Evolutionary conservation across 30 jellyfish, hydroid and myxozoan species (phyloP), one percentile per base, ranked within the genome.

Genomic region (Pelagia noctiluca): DNA sequence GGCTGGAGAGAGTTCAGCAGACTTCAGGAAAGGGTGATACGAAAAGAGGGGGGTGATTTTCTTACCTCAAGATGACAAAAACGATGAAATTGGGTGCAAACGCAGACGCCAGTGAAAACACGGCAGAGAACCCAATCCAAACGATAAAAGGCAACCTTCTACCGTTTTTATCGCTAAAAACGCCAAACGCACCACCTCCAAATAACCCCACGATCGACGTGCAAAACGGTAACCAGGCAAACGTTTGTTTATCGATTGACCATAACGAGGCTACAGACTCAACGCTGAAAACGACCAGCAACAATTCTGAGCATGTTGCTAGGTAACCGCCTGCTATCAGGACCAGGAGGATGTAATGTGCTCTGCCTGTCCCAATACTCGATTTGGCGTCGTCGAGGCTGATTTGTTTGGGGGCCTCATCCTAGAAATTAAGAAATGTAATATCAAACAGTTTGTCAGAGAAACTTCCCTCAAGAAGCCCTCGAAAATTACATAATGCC

Each of bases 311-410:
- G 24, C 94, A 83, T 1, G 63, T 24, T 24, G 94, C 94, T 10
- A 83, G 72, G 24, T 65, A 83, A 2, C 94, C 94, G 11, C 87
- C 94, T 19, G 86, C 94, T 10, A 72, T 65, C 37, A 83, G 47
- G 0, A 71, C 23, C 3, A 83, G 21, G 1, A 83, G 23, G 1
- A 25, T 22, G 49, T 46, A 34, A 22, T 83, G 94, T 33, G 84
- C 76, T 25, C 63, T 36, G 16, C 94, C 94, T 1, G 42, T 71
- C 19, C 94, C 94, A 21, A 83, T 60, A 7, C 23, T 30, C 1
- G 76, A 19, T 36, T 70, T 37, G 0, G 78, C 84, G 18, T 71
- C 78, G 23, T 83, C 87, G 12, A 83, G 25, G 0, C 78, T 28
- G 23, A 83, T 60, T 16, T 16, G 73, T 28, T 54, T 71, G 0